Evolutionary conservation across 2,888 invertebrate genomes (phyloP), one percentile per base, ranked within the genome.

Genomic region (Invenusta paracnida): DNA sequence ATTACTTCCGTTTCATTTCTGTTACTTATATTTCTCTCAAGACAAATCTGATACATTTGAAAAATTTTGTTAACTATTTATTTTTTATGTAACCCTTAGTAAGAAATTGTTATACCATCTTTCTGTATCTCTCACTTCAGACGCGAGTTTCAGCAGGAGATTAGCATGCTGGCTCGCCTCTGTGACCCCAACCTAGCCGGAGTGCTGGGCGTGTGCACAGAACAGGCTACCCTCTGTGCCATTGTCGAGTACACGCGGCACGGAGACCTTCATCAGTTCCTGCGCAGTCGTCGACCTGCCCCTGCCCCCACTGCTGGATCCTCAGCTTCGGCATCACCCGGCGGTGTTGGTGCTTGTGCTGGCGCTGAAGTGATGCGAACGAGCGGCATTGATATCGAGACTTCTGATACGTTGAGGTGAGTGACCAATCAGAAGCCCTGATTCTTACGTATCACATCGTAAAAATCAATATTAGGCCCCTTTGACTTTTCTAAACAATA

Each of bases 201-300:
- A 87, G 95, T 90, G 94, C 93, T 96, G 85, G 96, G 95, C 27
- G 93, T 95, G 88, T 95, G 95, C 90, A 94, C 94, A 81, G 94
- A 95, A 82, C 95, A 96, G 90, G 95, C 95, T 90, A 95, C 96
- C 1, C 94, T 95, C 89, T 95, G 95, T 91, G 95, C 96, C 89
- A 94, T 96, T n/a, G 94, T 96, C 89, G 96, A 96, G 91, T 95
- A 96, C 91, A 95, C 95, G 90, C 95, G 95, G 90, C 94, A 95
- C 88, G 95, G 95, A 29, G 96, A 96, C 90, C 93, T 96, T 87
- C 94, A 95, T 88, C 94, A 93, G 91, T 95, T 94, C 92, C 93
- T 96, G 81, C 94, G 95, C 89, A 93, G 94, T 17, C 94, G 94
- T 89, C 90, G 92, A 23, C 94, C 95, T 66, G 95, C 30, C 29